Evolutionary conservation across 2,113 vertebrate species (phyloP).

Genomic region (Setophaga kirtlandii): DNA sequence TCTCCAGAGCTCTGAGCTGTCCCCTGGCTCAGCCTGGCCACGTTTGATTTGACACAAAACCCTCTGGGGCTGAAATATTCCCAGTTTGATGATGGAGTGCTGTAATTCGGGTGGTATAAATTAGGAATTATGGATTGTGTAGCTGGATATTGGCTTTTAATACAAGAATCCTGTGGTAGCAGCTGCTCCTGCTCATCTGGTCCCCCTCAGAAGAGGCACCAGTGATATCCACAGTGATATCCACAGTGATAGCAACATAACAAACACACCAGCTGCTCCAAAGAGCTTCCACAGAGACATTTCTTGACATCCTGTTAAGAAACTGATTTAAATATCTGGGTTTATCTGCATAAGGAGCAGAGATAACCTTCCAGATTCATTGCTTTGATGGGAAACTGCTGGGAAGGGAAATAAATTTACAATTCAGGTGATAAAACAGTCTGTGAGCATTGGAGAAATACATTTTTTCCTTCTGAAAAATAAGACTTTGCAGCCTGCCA

Average conservation of each 20-base stretch:
- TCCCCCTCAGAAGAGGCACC: neutral
- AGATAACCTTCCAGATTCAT: neutral
- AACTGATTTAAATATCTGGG: constrained; percentile 30
- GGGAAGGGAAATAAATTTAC: neutral
- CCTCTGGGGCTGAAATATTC: neutral
- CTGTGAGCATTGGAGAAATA: neutral
- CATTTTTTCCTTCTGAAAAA: neutral
- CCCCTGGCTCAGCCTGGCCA: neutral
- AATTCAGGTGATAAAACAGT: neutral
- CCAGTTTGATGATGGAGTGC: neutral
- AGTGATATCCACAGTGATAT: neutral
- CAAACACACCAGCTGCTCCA: constrained; percentile 23
- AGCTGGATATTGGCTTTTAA: constrained; percentile 31
- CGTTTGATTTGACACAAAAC: neutral
- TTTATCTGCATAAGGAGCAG: neutral
- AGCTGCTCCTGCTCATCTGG: constrained; percentile 49
- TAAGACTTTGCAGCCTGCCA: neutral
- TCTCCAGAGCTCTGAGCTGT: neutral
- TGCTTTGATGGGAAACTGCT: neutral
- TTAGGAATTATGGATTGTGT: neutral
- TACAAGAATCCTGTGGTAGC: neutral
- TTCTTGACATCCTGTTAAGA: neutral
- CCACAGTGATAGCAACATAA: neutral
- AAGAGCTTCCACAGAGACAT: neutral
- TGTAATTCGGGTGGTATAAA: neutral